Base-by-base conservation (phyloP, 2,113 vertebrate species). In the Oceanites oceanicus region DNA sequence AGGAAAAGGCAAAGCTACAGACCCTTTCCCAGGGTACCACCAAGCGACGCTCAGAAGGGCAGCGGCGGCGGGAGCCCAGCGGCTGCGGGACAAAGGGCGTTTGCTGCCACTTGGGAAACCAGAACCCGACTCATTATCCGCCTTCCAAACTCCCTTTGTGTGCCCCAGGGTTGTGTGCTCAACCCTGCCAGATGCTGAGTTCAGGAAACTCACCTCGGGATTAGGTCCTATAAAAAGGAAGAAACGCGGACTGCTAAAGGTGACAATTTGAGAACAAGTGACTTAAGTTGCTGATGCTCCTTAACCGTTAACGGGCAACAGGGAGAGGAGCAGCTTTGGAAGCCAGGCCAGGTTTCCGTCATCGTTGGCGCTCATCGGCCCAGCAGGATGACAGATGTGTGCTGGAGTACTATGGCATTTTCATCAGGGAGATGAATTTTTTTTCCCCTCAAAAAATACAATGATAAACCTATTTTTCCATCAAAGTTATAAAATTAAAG, bases 131-230 rank as follows among this genome's bases (percentile, higher is more conserved):
- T 45, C 23, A 1, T 11, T 27, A 45, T 2, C 70, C 6, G 1
- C 58, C 38, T 26, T 20, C 30, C 23, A 6, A 26, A 11, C 38
- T 1, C 20, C 2, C 0, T n/a, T n/a, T n/a, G n/a, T n/a, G n/a
- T n/a, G n/a, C n/a, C n/a, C n/a, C n/a, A n/a, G n/a, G n/a, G n/a
- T n/a, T n/a, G 19, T 16, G 52, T 14, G 80, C 65, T 66, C 75
- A 44, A 2, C 56, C 55, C 80, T 89, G 84, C 73, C 92, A 70
- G 79, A 10, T 44, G 84, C 90, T 74, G 76, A 86, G 81, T 2
- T 15, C 74, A 56, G 75, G 92, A 16, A 36, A 75, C 86, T 59
- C 87, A n/a, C 53, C 63, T 29, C 55, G 19, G 76, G 16, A 22
- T 2, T 14, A 26, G 66, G 11, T 5, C n/a, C 86, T 9, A 36